Conservation (phyloP, 2,888 invertebrate genomes). For the Geophilus truncorum region DNA sequence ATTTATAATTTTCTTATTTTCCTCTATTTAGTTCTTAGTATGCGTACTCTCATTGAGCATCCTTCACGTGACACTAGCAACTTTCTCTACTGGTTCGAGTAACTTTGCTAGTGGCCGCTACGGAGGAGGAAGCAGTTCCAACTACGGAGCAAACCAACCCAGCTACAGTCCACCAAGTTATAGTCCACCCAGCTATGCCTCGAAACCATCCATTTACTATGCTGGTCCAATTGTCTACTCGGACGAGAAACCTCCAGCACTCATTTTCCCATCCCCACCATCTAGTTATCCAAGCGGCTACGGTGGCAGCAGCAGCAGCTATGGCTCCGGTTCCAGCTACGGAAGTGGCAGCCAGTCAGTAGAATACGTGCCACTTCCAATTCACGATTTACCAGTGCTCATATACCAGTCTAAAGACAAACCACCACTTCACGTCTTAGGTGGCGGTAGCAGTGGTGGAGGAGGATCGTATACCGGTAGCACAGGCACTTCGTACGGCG, state of each 20-base stretch:
- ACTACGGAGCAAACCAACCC: neutral
- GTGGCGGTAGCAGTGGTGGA: neutral
- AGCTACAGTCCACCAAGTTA: neutral
- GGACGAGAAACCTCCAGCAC: constrained; percentile 44
- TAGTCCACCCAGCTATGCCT: neutral
- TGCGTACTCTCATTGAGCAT: neutral
- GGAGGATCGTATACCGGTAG: neutral
- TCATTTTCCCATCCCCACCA: constrained; percentile 42
- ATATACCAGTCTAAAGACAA: constrained; percentile 46
- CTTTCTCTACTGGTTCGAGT: neutral
- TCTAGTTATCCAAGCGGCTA: constrained; percentile 38
- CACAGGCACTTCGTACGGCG: neutral
- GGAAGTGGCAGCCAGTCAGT: constrained; percentile 41
- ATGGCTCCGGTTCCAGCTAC: constrained; percentile 34
- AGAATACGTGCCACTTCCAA: constrained; percentile 48
- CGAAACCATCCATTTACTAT: constrained; percentile 41
- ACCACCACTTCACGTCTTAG: constrained; percentile 47
- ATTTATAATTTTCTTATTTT: neutral
- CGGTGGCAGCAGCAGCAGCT: constrained; percentile 36
- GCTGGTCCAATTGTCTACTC: constrained; percentile 45
- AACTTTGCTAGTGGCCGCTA: neutral
- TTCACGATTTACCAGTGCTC: constrained; percentile 47
- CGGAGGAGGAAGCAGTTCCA: neutral
- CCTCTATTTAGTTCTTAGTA: neutral
- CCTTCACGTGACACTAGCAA: neutral